Base-by-base conservation (phyloP, 2,797 vertebrate genomes). In the Clarias pachynema region DNA sequence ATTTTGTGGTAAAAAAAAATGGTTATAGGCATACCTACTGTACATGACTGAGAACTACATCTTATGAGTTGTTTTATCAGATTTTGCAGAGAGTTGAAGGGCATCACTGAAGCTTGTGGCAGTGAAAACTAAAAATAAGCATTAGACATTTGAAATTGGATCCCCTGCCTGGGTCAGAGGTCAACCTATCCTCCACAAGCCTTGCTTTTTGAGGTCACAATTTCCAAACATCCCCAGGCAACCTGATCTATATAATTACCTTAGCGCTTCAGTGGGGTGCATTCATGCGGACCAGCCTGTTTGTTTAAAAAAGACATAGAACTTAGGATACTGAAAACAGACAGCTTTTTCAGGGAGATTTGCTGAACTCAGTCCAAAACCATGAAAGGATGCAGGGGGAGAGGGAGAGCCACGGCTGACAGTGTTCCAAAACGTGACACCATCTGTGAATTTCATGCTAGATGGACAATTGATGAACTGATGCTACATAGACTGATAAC, bases 131-230 rank as follows among this genome's bases (percentile, higher is more conserved):
- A 89, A 70, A 87, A 89, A 91, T 86, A 89, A 85, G 84, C 88
- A 86, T 86, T 88, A 26, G 72, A 82, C 90, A 90, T 80, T 91
- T 91, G 92, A 91, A 92, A 92, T 85, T 15, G 57, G 89, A 93
- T 88, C 89, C 81, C 72, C 85, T 81, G 73, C 78, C 53, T 10
- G 84, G 87, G 89, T 90, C 90, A 82, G 65, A 84, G 89, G 84
- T 91, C 87, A 91, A 90, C 88, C 88, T 90, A 74, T 85, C 68
- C 29, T 89, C 86, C 87, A 89, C 88, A 91, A 88, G 89, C 75
- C 84, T 79, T 84, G 49, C 86, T 85, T 88, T 89, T 90, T 78
- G 85, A 90, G 89, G 84, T 81, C 88, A 70, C 26, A 82, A 88
- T 89, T 89, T 86, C 84, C 79, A 91, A 91, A 92, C 88, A 89